phyloP scores from a whole-genome alignment of 2,113 vertebrate species.

The Cervus canadensis region DNA sequence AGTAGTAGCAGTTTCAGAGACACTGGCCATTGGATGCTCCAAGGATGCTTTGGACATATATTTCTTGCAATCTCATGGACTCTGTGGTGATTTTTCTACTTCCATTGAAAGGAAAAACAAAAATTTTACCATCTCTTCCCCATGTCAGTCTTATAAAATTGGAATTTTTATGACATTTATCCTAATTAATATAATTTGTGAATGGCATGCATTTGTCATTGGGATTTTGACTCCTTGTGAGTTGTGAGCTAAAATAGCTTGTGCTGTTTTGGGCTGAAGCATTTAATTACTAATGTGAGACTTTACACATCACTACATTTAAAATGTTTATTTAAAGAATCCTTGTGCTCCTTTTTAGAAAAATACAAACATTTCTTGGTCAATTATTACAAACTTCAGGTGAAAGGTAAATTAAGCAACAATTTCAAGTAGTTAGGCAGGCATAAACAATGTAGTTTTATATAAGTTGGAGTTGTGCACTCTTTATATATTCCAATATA shows the following conservation, averaged over 20 bases:
- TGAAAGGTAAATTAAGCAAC: background rate
- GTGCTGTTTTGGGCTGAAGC: background rate
- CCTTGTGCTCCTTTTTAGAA: conserved; percentile 31
- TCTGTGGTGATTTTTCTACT: background rate
- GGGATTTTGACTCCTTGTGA: background rate
- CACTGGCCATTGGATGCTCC: background rate
- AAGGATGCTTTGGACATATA: background rate
- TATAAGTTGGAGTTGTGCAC: background rate
- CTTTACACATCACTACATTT: background rate
- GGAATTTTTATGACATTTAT: background rate
- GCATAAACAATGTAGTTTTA: conserved; percentile 31
- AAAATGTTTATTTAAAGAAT: conserved; percentile 21
- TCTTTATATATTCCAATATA: background rate
- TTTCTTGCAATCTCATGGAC: background rate
- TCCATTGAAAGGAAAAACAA: background rate
- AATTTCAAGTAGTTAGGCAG: background rate
- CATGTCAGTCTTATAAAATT: background rate
- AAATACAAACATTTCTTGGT: background rate
- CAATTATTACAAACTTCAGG: conserved; percentile 20
- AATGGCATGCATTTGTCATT: background rate
- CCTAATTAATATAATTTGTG: background rate
- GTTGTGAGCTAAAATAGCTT: background rate
- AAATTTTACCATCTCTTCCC: background rate
- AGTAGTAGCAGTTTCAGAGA: background rate
- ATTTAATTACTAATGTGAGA: background rate